These are phyloP conservation scores for Triplophysa rosa DNA, from an alignment of 2,113 vertebrate species.

Conservation along the genomic window DNA sequence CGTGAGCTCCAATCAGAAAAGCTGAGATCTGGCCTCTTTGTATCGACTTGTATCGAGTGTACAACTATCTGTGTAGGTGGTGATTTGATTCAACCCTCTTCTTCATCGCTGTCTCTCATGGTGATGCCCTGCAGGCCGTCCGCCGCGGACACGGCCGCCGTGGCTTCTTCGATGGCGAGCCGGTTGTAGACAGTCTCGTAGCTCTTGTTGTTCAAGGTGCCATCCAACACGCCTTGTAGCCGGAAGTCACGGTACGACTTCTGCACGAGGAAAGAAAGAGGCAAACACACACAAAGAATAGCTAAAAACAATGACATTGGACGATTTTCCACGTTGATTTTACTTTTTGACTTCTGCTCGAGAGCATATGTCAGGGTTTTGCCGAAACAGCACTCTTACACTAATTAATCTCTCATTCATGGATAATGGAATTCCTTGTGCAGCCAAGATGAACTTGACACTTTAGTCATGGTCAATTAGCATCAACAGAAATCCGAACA, in stretches of 20 bases:
- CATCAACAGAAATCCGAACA: background rate
- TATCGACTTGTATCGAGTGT: background rate
- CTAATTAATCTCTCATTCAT: constrained; percentile 19
- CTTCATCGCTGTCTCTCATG: constrained; percentile 96
- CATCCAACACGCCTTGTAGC: constrained; percentile 89
- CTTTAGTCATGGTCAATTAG: constrained; percentile 32
- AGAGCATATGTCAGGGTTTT: background rate
- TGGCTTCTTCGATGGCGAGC: constrained; percentile 89
- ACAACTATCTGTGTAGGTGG: background rate
- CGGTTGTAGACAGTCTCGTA: constrained; percentile 90
- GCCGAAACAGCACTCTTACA: background rate
- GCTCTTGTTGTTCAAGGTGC: constrained; percentile 87
- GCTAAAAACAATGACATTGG: background rate
- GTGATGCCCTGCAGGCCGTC: constrained; percentile 90
- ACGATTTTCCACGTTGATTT: background rate
- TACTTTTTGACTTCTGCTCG: background rate
- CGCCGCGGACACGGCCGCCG: constrained; percentile 80
- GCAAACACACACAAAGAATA: constrained; percentile 29
- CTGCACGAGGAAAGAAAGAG: constrained; percentile 65
- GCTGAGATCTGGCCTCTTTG: constrained; percentile 11
- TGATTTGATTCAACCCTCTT: constrained; percentile 77
- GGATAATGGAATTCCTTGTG: constrained; percentile 15
- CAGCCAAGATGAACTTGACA: constrained; percentile 30
- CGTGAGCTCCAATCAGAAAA: constrained; percentile 16
- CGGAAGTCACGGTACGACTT: constrained; percentile 96